These are phyloP conservation scores for Eremophila alpestris DNA, from an alignment of 2,797 vertebrate genomes.

Conservation along the genomic window DNA sequence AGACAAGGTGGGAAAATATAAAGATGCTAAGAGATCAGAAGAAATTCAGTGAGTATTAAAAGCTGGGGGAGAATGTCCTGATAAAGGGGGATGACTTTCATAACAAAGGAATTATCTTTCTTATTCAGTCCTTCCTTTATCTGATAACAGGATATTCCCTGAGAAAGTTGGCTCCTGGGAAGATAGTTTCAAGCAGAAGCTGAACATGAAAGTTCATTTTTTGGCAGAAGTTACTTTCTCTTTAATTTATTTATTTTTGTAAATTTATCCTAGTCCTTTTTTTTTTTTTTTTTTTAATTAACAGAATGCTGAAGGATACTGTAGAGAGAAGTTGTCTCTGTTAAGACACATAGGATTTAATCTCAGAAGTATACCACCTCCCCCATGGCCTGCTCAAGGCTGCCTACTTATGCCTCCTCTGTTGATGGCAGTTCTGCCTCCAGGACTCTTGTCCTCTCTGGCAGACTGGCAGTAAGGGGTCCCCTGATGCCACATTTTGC, in stretches of 20 bases:
- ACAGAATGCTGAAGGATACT: conserved; percentile 31
- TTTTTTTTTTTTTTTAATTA: conserved; percentile 32
- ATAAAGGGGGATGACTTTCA: conserved; percentile 16
- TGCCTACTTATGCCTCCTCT: background rate
- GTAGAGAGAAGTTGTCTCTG: background rate
- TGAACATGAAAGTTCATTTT: conserved; percentile 46
- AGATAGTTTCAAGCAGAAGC: conserved; percentile 32
- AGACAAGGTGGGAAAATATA: conserved; percentile 56
- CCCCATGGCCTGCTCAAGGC: background rate
- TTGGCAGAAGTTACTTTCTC: conserved; percentile 53
- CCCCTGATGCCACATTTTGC: background rate
- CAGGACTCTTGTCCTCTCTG: background rate
- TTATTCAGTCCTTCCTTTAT: conserved; percentile 48
- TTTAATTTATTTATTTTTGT: conserved; percentile 43
- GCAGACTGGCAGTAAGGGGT: background rate
- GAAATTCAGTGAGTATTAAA: conserved; percentile 19
- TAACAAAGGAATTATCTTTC: conserved; percentile 43
- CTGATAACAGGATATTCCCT: conserved; percentile 45
- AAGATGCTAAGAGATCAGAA: conserved; percentile 34
- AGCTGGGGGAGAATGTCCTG: background rate
- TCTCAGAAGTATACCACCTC: conserved; percentile 6
- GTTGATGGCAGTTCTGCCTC: background rate
- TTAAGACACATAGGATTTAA: conserved; percentile 4
- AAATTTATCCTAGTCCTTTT: background rate
- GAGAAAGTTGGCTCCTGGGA: conserved; percentile 40